Percentiles rank a stretch among this genome's conserved stretches.
These are phyloP conservation scores for Pseudococcus jackbeardsleyi DNA, from an alignment of 2,888 invertebrate species.

Conservation along the genomic window DNA sequence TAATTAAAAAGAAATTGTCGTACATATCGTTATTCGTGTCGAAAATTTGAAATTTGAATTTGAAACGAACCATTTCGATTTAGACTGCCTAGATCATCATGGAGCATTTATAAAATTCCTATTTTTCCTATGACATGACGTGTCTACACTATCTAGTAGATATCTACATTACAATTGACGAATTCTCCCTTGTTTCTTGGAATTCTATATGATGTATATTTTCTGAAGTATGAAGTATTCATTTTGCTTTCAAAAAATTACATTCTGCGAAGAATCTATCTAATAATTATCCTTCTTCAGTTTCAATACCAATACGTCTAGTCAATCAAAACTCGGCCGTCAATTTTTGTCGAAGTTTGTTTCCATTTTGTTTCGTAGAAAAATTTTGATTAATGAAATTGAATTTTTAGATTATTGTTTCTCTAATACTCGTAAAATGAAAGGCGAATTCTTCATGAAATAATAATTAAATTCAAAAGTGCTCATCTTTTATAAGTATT, in stretches of 20 bases:
- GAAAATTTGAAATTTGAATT: background rate
- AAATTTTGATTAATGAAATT: too few relatives aligned
- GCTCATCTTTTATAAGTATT: too few relatives aligned
- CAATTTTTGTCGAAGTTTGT: too few relatives aligned
- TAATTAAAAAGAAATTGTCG: background rate
- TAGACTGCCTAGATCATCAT: background rate
- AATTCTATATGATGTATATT: background rate
- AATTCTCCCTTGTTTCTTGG: background rate
- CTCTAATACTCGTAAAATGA: too few relatives aligned
- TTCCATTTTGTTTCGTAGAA: too few relatives aligned
- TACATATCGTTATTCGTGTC: background rate
- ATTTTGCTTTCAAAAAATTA: background rate
- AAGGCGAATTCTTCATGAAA: too few relatives aligned
- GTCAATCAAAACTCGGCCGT: too few relatives aligned
- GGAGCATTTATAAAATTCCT: background rate
- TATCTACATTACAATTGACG: background rate
- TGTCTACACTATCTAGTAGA: too few relatives aligned
- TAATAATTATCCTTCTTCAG: too few relatives aligned
- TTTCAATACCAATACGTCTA: too few relatives aligned
- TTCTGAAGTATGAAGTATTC: background rate
- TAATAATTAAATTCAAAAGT: too few relatives aligned
- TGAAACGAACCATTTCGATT: background rate
- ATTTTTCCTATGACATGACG: background rate
- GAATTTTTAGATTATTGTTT: too few relatives aligned
- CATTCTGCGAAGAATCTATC: background rate